A percentile compares a stretch with the other conserved stretches of the same genome.
phyloP scores from a whole-genome alignment of 2,888 invertebrate genomes.

The Liopterus haemorrhoidalis region DNA sequence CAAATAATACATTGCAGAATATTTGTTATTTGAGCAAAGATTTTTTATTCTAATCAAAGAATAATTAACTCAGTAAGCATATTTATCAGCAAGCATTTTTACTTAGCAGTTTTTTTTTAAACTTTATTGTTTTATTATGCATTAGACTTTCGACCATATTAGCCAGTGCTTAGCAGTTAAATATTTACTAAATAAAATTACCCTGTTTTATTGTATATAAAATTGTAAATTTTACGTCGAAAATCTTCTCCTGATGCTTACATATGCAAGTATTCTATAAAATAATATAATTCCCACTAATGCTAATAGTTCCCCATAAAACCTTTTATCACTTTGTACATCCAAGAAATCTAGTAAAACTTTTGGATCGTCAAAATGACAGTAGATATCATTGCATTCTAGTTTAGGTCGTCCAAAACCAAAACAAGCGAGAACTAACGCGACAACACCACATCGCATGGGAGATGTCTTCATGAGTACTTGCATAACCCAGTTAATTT shows the following conservation, averaged over 20 bases:
- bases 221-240: conserved; percentile 42
- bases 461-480: conserved; percentile 60
- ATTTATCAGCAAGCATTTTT: too few species aligned
- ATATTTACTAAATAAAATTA: too few species aligned
- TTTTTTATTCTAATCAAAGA: too few species aligned
- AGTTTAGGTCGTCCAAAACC: conserved; percentile 55
- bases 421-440: conserved; percentile 57
- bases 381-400: conserved; percentile 56
- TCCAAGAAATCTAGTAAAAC: conserved; percentile 57
- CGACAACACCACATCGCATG: conserved; percentile 60
- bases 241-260: conserved; percentile 54
- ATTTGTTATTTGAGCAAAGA: too few species aligned
- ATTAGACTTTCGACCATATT: too few species aligned
- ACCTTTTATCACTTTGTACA: conserved; percentile 52
- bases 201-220: background rate
- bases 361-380: conserved; percentile 61
- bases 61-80: too few species aligned
- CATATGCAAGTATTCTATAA: conserved; percentile 53
- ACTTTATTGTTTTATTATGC: too few species aligned
- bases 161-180: too few species aligned
- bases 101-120: too few species aligned
- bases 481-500: conserved; percentile 56
- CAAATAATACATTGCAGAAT: too few species aligned
- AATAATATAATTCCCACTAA: conserved; percentile 52
- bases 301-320: conserved; percentile 52